phyloP scores from a whole-genome alignment of 2,797 vertebrate genomes.

The Oreochromis grahami region DNA sequence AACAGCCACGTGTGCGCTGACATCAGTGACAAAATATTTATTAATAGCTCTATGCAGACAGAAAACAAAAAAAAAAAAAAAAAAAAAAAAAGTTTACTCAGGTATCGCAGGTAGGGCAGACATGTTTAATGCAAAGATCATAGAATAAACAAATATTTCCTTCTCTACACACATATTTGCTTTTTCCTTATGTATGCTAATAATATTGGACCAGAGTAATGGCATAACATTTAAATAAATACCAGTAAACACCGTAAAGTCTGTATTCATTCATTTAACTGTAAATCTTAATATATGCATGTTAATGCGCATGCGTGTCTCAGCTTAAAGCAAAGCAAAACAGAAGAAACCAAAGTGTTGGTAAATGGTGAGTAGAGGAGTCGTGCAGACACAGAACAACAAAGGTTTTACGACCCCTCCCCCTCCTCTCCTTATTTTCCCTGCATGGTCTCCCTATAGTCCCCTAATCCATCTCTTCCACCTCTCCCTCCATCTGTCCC shows the following conservation, averaged over 20 bases:
- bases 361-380: neutral
- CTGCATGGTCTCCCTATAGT: constrained; percentile 19
- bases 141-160: neutral
- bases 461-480: constrained; percentile 58
- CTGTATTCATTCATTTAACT: neutral
- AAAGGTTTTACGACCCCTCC: constrained; percentile 10
- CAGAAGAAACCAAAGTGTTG: neutral
- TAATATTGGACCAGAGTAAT: neutral
- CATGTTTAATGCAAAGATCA: neutral
- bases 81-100: neutral
- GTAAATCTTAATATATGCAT: neutral
- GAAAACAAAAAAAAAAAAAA: neutral
- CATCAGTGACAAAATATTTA: neutral
- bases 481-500: constrained; percentile 63
- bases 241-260: neutral
- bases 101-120: neutral
- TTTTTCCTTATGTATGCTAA: neutral
- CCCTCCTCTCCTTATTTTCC: constrained; percentile 30
- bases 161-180: neutral
- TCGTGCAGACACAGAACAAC: neutral
- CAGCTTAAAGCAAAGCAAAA: neutral
- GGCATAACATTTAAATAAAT: neutral
- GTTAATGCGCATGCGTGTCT: neutral
- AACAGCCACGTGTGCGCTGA: neutral
- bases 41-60: constrained; percentile 2